Base-by-base conservation (phyloP, 35 echinoderm and acorn worm species). In the Ophiothrix spiculata region DNA sequence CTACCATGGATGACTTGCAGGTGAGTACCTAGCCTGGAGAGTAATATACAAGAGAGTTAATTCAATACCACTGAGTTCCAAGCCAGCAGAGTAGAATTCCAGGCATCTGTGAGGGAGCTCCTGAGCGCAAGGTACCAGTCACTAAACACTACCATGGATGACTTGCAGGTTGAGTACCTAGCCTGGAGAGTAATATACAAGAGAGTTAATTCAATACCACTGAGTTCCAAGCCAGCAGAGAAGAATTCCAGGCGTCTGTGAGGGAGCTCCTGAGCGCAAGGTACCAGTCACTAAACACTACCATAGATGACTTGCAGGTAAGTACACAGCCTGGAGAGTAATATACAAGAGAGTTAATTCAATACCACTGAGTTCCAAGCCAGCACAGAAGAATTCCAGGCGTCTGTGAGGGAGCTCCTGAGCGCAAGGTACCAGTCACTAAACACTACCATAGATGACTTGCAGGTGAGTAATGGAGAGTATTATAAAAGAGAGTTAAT, bases 61-160 rank as follows among this genome's bases (percentile, higher is more conserved):
- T 93, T 89, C 81, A 93, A 93, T 82, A 93, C 91, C 23, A 93
- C 91, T 23, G 91, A 93, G 82, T 93, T 93, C 87, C 91, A 93
- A 54, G 75, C 91, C 0, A 76, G 8, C 13, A 38, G 91, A 46
- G 74, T 77, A 32, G 76, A 89, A 1, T 93, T 93, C 63, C 91
- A 93, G 75, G 25, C 34, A 0, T 89, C 87, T 0, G 91, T 93
- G 28, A 56, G 91, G 81, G 64, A 85, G 81, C 38, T 64, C 16
- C 75, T 93, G 0, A 80, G 86, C 46, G 75, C 81, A 6, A 40
- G 91, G 12, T 87, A 89, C 16, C 33, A 73, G 21, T 12, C 32
- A 28, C 88, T 93, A 4, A 93, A 84, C 38, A 84, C 86, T n/a
- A 89, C 49, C 36, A 81, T 93, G 25, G 88, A 88, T 33, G 91